A percentile compares a stretch with the other conserved stretches of the same genome.
Conservation (phyloP, 2,797 vertebrate genomes). For the Trachops cirrhosus region DNA sequence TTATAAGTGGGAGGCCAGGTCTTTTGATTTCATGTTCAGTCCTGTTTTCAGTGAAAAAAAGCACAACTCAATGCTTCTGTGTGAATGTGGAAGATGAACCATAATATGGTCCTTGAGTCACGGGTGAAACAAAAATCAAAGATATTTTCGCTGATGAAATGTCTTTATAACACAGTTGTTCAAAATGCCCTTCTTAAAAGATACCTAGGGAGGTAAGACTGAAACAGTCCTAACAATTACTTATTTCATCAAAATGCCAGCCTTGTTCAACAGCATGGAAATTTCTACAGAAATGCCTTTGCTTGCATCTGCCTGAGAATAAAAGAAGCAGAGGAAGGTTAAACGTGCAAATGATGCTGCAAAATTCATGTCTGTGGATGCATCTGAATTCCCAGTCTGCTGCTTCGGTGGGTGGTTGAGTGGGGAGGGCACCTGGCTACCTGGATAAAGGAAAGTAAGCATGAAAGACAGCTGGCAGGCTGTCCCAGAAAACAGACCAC, state of each 20-base stretch:
- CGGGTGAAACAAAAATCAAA: neutral
- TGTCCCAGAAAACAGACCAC: neutral
- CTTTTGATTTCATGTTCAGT: neutral
- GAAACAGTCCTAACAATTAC: neutral
- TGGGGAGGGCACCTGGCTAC: conserved; percentile 4
- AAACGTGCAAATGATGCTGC: conserved; percentile 73
- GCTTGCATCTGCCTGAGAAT: conserved; percentile 69
- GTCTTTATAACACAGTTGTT: neutral
- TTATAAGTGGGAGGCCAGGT: neutral
- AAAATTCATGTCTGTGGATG: conserved; percentile 63
- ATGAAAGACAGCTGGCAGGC: conserved; percentile 49
- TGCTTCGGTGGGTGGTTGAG: neutral
- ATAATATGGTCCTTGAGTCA: neutral
- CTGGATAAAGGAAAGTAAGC: conserved; percentile 37
- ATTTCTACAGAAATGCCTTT: conserved; percentile 50
- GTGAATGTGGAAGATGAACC: neutral
- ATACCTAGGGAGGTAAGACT: neutral
- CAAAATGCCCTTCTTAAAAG: conserved; percentile 23
- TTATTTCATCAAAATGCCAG: conserved; percentile 38
- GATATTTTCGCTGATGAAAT: neutral
- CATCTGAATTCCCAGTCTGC: conserved; percentile 29
- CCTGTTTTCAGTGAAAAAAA: neutral
- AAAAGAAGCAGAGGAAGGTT: conserved; percentile 68
- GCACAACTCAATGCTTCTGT: neutral
- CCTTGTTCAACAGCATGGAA: neutral